Percentiles rank a stretch among this genome's conserved stretches.
Conservation (phyloP, 2,888 invertebrate species). For the Archips xylosteana region DNA sequence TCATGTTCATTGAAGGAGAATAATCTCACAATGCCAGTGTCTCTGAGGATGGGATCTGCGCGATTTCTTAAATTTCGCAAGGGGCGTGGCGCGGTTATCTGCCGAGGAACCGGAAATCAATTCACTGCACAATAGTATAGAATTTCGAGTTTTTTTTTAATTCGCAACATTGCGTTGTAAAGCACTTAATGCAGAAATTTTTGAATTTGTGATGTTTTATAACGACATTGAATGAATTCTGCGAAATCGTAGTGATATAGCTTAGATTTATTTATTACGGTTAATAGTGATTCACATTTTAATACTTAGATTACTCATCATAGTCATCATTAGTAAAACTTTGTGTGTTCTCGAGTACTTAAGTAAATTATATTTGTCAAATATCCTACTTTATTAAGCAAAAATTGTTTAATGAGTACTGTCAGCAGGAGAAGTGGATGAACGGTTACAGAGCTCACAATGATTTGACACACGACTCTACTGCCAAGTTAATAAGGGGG, state of each 20-base stretch:
- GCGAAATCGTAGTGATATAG: neutral
- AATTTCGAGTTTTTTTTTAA: conserved; percentile 57
- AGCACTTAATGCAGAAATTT: neutral
- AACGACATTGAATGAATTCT: neutral
- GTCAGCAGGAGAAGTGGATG: too few relatives aligned
- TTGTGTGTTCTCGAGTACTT: too few relatives aligned
- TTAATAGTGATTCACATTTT: too few relatives aligned
- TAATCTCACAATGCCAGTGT: conserved; percentile 27
- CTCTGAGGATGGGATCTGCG: conserved; percentile 25
- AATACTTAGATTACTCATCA: too few relatives aligned
- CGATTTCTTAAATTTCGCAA: conserved; percentile 54
- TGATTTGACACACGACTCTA: too few relatives aligned
- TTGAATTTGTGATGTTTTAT: neutral
- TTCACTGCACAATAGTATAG: conserved; percentile 71
- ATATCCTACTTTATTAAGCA: too few relatives aligned
- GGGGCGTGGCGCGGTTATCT: conserved; percentile 76
- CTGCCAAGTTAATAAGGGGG: too few relatives aligned
- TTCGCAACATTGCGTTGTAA: neutral
- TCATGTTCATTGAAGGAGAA: conserved; percentile 20
- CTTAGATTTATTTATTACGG: too few relatives aligned
- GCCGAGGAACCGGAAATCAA: conserved; percentile 79
- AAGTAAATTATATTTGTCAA: too few relatives aligned
- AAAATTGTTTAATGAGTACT: too few relatives aligned
- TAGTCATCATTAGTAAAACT: too few relatives aligned
- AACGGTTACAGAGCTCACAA: too few relatives aligned